Evolutionary conservation across 2,797 vertebrate genomes (phyloP).

Genomic region (Lithobates pipiens): DNA sequence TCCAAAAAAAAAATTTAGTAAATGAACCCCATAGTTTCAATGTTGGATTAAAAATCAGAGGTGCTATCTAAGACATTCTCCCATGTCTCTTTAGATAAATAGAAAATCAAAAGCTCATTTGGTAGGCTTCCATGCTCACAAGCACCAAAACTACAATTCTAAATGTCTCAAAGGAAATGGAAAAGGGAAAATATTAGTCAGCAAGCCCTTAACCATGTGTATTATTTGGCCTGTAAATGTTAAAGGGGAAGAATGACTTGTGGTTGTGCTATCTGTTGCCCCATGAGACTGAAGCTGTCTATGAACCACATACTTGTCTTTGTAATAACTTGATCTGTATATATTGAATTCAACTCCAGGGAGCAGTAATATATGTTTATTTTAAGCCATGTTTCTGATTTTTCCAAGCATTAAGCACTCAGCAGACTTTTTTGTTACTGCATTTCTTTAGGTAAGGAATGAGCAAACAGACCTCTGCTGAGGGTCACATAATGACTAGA

Average conservation of each 20-base stretch:
- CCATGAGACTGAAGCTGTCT: slow-evolving; percentile 18
- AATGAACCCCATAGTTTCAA: too few species aligned
- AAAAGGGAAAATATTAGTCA: slow-evolving; percentile 2
- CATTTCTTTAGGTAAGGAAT: slow-evolving; percentile 10
- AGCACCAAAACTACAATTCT: not conserved
- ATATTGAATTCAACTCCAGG: slow-evolving; percentile 5
- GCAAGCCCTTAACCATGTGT: slow-evolving; percentile 4
- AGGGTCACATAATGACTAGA: slow-evolving; percentile 1
- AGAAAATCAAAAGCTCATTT: not conserved
- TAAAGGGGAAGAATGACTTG: not conserved
- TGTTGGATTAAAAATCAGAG: too few species aligned
- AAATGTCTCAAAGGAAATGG: slow-evolving; percentile 1
- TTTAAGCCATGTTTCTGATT: slow-evolving; percentile 2
- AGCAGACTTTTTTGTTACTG: not conserved
- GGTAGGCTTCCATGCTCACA: not conserved
- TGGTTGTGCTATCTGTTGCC: not conserved
- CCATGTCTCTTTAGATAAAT: too few species aligned
- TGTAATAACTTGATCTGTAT: slow-evolving; percentile 9
- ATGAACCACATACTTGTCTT: slow-evolving; percentile 11
- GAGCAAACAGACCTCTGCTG: slow-evolving; percentile 29
- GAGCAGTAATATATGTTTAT: not conserved
- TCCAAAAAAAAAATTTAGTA: too few species aligned
- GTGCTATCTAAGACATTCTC: too few species aligned
- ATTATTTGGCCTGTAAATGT: slow-evolving; percentile 26
- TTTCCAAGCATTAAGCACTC: not conserved